phyloP scores from a whole-genome alignment of 2,797 vertebrate genomes.

The Pseudochromis fuscus region DNA sequence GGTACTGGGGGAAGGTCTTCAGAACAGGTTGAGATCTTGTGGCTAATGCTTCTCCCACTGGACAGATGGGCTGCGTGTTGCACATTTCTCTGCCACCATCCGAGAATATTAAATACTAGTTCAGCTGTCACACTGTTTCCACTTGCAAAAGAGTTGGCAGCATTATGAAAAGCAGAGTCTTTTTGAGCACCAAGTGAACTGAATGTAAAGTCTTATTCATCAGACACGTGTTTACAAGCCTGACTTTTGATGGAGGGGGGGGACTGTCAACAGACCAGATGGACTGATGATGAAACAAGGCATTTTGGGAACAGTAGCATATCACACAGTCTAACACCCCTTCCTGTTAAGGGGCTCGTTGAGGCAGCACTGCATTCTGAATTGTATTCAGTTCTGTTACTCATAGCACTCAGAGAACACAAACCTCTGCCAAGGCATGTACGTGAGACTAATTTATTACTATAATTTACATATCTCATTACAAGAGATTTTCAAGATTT shows the following conservation, averaged over 20 bases:
- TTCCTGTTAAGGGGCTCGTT: neutral
- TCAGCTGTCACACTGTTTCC: slow-evolving; percentile 29
- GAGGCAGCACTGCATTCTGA: neutral
- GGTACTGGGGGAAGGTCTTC: neutral
- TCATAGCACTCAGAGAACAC: no score
- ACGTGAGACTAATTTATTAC: no score
- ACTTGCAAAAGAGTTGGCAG: slow-evolving; percentile 9
- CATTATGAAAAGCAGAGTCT: neutral
- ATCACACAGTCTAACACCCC: neutral
- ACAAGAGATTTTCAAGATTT: no score
- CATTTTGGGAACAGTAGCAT: neutral
- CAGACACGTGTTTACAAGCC: neutral
- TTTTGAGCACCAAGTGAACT: neutral
- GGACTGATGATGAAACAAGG: neutral
- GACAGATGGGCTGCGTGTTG: slow-evolving; percentile 59
- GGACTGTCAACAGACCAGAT: neutral
- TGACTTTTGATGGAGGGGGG: slow-evolving; percentile 2
- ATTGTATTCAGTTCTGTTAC: neutral
- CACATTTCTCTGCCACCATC: slow-evolving; percentile 38
- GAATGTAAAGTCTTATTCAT: slow-evolving; percentile 18
- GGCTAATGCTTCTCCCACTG: slow-evolving; percentile 41
- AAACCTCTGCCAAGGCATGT: no score
- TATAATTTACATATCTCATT: no score
- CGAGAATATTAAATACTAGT: slow-evolving; percentile 52
- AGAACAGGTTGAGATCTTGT: slow-evolving; percentile 25